Evolutionary conservation across 2,113 vertebrate genomes (phyloP).

Genomic region (Malurus alboscapulatus): DNA sequence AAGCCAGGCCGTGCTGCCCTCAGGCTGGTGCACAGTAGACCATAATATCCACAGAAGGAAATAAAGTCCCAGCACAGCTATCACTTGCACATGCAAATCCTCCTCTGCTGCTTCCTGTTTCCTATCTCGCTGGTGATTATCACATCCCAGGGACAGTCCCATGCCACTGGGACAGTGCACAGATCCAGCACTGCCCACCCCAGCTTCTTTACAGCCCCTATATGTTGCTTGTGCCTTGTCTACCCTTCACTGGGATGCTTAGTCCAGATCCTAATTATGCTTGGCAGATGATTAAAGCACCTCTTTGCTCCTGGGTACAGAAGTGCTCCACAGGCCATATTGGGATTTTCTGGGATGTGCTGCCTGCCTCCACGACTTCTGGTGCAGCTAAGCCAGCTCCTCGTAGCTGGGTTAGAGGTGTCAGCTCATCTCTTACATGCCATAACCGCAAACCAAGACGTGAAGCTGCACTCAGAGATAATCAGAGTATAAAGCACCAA

Average conservation of each 20-base stretch:
- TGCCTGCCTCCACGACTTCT: background rate
- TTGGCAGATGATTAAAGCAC: background rate
- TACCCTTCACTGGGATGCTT: background rate
- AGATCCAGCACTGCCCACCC: background rate
- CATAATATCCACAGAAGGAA: background rate
- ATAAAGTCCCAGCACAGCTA: background rate
- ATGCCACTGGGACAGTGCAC: fast-evolving
- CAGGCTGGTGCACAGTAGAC: background rate
- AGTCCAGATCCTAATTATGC: background rate
- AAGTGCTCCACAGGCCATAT: background rate
- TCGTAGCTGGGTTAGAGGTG: background rate
- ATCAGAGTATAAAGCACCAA: background rate
- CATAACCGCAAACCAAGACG: background rate
- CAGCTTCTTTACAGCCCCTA: background rate
- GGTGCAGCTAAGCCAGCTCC: background rate
- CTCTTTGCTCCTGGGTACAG: background rate
- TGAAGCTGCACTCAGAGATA: background rate
- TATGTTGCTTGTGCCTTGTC: background rate
- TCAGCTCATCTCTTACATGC: background rate
- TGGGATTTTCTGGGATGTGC: background rate
- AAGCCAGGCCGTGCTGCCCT: background rate
- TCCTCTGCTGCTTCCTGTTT: background rate
- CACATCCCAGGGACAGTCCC: background rate
- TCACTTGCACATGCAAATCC: background rate
- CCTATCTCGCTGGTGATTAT: background rate